Conservation (phyloP, 2,113 vertebrate species). For the Cromileptes altivelis region DNA sequence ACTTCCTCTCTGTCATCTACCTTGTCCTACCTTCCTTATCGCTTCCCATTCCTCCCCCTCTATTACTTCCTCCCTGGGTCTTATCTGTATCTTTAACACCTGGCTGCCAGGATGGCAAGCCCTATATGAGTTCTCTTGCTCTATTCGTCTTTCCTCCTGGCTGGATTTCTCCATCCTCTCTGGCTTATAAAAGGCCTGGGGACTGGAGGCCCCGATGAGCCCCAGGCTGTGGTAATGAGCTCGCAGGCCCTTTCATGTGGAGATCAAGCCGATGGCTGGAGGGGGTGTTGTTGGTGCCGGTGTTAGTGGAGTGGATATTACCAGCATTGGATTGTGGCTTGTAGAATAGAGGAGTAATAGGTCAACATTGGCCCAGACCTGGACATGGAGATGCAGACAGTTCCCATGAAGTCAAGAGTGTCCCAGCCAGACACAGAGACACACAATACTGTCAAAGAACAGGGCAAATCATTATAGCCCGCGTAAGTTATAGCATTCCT, state of each 20-base stretch:
- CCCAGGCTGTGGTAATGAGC: slow-evolving; percentile 77
- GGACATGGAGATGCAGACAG: slow-evolving; percentile 52
- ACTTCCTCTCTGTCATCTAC: slow-evolving; percentile 61
- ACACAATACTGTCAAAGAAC: slow-evolving; percentile 53
- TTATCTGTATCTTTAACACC: slow-evolving; percentile 75
- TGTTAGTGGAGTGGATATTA: slow-evolving; percentile 68
- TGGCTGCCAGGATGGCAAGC: slow-evolving; percentile 60
- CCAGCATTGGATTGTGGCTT: slow-evolving; percentile 47
- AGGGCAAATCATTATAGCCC: slow-evolving; percentile 42
- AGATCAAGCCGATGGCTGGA: slow-evolving; percentile 68
- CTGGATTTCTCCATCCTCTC: slow-evolving; percentile 65
- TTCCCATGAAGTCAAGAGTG: slow-evolving; percentile 70
- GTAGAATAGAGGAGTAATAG: slow-evolving; percentile 45
- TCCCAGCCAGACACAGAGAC: slow-evolving; percentile 53
- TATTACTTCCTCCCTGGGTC: slow-evolving; percentile 49
- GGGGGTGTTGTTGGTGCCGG: slow-evolving; percentile 62
- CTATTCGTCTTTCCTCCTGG: slow-evolving; percentile 31
- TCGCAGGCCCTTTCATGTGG: slow-evolving; percentile 79
- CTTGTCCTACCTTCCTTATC: slow-evolving; percentile 66
- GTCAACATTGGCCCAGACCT: slow-evolving; percentile 34
- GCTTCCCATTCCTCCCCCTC: slow-evolving; percentile 40
- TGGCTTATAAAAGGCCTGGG: slow-evolving; percentile 66
- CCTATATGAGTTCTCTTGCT: slow-evolving; percentile 48
- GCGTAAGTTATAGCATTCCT: slow-evolving; percentile 73
- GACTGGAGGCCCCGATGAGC: slow-evolving; percentile 62